phyloP scores from a whole-genome alignment of 2,797 vertebrate genomes.

The Diceros bicornis region DNA sequence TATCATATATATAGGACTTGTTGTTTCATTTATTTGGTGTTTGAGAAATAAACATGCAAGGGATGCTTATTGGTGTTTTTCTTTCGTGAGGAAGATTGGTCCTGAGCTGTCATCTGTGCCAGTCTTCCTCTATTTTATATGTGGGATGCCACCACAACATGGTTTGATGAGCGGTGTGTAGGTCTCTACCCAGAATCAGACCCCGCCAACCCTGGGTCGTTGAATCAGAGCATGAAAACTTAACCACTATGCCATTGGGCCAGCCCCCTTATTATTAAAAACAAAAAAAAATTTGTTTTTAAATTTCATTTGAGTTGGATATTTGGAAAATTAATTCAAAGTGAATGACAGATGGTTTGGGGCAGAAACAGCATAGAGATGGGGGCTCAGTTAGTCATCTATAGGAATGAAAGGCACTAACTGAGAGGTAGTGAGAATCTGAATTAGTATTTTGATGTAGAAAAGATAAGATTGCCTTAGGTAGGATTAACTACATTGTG shows the following conservation, averaged over 20 bases:
- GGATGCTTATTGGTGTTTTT: not conserved
- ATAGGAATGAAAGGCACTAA: not conserved
- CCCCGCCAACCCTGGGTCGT: too few relatives aligned
- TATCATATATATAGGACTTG: not conserved
- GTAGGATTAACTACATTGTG: not conserved
- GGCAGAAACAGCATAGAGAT: not conserved
- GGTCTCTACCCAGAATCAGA: too few relatives aligned
- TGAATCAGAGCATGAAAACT: too few relatives aligned
- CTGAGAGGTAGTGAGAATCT: not conserved
- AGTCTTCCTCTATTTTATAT: too few relatives aligned
- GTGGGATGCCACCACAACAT: too few relatives aligned
- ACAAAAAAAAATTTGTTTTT: not conserved
- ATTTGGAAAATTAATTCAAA: slow-evolving; percentile 61
- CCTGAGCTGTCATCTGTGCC: too few relatives aligned
- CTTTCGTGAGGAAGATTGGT: too few relatives aligned
- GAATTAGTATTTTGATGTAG: not conserved
- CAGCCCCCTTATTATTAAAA: too few relatives aligned
- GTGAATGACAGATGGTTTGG: not conserved
- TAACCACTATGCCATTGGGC: too few relatives aligned
- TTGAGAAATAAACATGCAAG: not conserved
- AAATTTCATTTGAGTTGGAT: not conserved
- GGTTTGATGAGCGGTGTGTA: too few relatives aligned
- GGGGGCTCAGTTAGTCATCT: not conserved
- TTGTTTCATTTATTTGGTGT: not conserved
- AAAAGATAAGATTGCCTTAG: not conserved